Evolutionary conservation across 2,113 vertebrate genomes (phyloP), one percentile per base, ranked within the genome.

Genomic region (Gymnocephalus cernua): DNA sequence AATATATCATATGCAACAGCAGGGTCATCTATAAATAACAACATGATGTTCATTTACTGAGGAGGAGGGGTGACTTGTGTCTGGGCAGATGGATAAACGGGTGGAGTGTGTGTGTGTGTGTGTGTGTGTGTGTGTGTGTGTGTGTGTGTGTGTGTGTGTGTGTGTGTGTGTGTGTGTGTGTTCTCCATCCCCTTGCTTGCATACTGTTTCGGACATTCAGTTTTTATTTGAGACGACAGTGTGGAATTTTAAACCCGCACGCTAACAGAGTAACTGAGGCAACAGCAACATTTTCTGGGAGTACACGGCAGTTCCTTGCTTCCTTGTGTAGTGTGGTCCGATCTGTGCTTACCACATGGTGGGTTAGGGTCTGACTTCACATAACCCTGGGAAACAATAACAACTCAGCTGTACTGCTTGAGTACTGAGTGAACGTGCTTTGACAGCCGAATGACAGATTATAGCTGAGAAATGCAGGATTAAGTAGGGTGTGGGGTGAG

Each of bases 1-100:
- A 86, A 86, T 89, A 78, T 86, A 86, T 92, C 84, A 82, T 86
- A 88, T 78, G 54, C 70, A 6, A 57, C 73, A 74, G 75, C 38
- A 66, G 86, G 86, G 90, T 92, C 80, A 12, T 90, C 90, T 94
- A 94, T 94, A 91, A 93, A 94, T 94, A 94, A 92, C 86, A 86
- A 73, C 89, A 65, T 65, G 85, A 89, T 89, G 88, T 91, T 91
- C 85, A 83, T 89, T 86, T 86, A 70, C 76, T 50, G 66, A 79
- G 77, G 4, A 16, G 76, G 83, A 81, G 73, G 82, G 81, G 77
- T 79, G 87, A 77, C 83, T 79, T 19, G 63, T 88, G 88, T 86
- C 83, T 80, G 77, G 62, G 69, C 85, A 86, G 85, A 89, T 89
- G 83, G 86, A 83, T 83, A 75, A 79, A 77, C 15, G 50, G 16